Evolutionary conservation across 2,113 vertebrate genomes (phyloP).

Genomic region (Zosterops pallidus): DNA sequence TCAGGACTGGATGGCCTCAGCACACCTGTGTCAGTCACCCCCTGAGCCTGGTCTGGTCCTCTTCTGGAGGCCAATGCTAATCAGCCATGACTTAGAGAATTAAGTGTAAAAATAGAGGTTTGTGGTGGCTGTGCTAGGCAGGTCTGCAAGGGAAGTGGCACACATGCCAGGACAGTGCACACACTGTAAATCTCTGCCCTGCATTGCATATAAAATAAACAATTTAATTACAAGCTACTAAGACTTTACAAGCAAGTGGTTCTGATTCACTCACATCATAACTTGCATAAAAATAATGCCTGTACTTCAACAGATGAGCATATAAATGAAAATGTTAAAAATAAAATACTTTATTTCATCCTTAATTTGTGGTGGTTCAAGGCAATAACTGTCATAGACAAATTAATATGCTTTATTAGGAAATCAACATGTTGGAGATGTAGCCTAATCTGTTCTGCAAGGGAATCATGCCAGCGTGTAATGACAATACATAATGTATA

Average conservation of each 20-base stretch:
- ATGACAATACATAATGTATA: background rate
- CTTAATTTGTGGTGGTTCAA: slow-evolving; percentile 44
- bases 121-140: background rate
- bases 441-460: slow-evolving; percentile 3
- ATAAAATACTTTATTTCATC: slow-evolving; percentile 35
- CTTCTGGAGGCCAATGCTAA: background rate
- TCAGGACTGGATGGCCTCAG: background rate
- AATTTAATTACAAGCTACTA: slow-evolving; percentile 42
- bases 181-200: background rate
- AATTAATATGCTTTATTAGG: slow-evolving; percentile 57
- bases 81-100: background rate
- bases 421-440: slow-evolving; percentile 25
- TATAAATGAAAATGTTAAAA: slow-evolving; percentile 50
- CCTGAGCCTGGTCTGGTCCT: background rate
- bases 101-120: background rate
- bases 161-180: background rate
- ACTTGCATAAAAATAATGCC: slow-evolving; percentile 34
- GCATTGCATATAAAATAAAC: background rate
- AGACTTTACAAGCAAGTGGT: slow-evolving; percentile 27
- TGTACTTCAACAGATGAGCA: slow-evolving; percentile 21
- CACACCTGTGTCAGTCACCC: background rate
- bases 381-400: slow-evolving; percentile 29
- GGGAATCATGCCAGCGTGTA: background rate
- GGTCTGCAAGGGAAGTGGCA: background rate
- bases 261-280: slow-evolving; percentile 34